These are phyloP conservation scores for Brassicogethes aeneus DNA, from an alignment of 2,888 invertebrate genomes.

Conservation along the genomic window DNA sequence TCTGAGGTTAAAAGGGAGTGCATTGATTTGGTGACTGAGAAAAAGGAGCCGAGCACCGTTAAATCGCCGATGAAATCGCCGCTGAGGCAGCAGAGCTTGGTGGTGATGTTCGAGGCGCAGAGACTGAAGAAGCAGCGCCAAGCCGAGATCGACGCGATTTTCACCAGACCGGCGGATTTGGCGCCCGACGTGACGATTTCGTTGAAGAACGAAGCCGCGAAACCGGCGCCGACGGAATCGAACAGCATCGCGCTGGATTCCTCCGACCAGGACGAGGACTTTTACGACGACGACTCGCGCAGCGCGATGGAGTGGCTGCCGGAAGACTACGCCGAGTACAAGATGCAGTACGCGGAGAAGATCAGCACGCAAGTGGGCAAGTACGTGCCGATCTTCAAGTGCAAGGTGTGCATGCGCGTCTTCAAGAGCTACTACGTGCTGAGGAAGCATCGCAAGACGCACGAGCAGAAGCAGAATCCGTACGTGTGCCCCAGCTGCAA, in stretches of 20 bases:
- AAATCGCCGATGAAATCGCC: conserved; percentile 10
- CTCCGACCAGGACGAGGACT: conserved; percentile 6
- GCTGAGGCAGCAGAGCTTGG: conserved; percentile 15
- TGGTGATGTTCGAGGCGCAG: conserved; percentile 16
- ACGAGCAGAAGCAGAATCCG: conserved; percentile 26
- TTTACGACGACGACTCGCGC: conserved; percentile 16
- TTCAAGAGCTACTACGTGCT: conserved; percentile 27
- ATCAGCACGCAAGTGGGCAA: conserved; percentile 20
- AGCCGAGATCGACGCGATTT: not conserved
- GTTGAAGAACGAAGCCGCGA: not conserved
- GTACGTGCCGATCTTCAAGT: conserved; percentile 22
- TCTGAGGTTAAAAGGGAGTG: not conserved
- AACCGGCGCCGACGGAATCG: conserved; percentile 4
- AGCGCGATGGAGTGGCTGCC: conserved; percentile 25
- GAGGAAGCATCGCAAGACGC: conserved; percentile 26
- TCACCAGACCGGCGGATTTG: not conserved
- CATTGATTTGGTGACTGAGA: not conserved
- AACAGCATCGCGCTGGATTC: conserved; percentile 1
- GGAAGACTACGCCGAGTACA: conserved; percentile 26
- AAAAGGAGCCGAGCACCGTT: not conserved
- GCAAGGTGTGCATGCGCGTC: conserved; percentile 33
- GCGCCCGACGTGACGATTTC: not conserved
- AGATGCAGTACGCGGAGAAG: conserved; percentile 20
- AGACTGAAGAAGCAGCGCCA: conserved; percentile 10
- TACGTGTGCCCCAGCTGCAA: conserved; percentile 29